Evolutionary conservation across 2,797 vertebrate genomes (phyloP).

Genomic region (Catamblyrhynchus diadema): DNA sequence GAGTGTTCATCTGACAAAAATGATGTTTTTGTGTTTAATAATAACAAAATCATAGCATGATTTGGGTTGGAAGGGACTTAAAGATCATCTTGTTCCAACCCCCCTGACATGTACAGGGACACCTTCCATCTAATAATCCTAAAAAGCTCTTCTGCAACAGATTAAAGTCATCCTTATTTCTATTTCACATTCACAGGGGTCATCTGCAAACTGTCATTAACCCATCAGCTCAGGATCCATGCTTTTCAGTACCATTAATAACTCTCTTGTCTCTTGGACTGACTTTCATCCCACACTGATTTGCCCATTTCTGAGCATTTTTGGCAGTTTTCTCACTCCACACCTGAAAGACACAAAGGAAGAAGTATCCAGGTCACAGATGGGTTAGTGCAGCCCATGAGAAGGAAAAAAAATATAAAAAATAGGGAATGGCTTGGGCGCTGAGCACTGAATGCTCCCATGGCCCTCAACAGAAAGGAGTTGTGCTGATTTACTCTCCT

Average conservation of each 20-base stretch:
- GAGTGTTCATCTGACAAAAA: neutral
- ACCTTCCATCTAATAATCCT: neutral
- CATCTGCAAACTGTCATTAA: neutral
- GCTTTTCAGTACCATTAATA: slow-evolving; percentile 1
- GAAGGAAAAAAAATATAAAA: neutral
- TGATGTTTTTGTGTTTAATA: neutral
- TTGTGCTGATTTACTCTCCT: neutral
- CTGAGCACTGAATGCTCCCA: accelerated
- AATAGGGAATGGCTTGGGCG: accelerated
- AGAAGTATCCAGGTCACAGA: neutral
- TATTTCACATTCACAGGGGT: neutral
- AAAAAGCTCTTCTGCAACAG: neutral
- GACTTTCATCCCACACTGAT: neutral
- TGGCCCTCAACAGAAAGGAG: neutral
- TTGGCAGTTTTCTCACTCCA: slow-evolving; percentile 29
- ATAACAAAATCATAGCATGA: neutral
- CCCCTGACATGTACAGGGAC: too few species aligned
- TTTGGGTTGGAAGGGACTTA: neutral
- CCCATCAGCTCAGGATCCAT: neutral
- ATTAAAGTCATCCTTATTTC: neutral
- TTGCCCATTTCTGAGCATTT: slow-evolving; percentile 46
- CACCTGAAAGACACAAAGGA: slow-evolving; percentile 29
- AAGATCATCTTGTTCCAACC: neutral
- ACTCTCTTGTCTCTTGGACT: neutral
- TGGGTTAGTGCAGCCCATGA: neutral